Conservation (phyloP, 2,888 invertebrate species). For the Gryllus longicercus region DNA sequence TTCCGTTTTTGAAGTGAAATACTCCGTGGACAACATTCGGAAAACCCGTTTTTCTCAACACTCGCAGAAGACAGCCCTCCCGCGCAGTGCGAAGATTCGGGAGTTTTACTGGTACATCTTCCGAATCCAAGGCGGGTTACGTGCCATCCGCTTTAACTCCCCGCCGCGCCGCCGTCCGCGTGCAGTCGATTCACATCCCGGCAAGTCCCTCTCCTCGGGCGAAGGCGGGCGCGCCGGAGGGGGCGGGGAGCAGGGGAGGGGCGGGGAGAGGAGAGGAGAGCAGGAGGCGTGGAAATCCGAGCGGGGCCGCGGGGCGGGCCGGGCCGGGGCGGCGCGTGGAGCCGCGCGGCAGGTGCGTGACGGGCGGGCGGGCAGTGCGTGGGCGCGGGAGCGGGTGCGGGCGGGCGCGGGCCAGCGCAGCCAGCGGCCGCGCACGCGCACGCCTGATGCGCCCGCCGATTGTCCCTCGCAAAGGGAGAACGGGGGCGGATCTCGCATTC, state of each 20-base stretch:
- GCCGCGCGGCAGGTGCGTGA: not conserved
- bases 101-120: too few species aligned
- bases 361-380: not conserved
- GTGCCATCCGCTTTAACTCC: not conserved
- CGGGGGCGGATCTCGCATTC: too few species aligned
- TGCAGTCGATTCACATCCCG: not conserved
- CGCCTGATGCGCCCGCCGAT: not conserved
- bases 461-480: not conserved
- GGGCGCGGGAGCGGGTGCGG: not conserved
- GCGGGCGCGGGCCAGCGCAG: not conserved
- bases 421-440: not conserved
- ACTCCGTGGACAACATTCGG: too few species aligned
- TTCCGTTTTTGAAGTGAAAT: too few species aligned
- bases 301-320: not conserved
- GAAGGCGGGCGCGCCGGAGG: not conserved
- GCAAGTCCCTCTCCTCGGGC: not conserved
- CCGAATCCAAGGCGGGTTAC: too few species aligned
- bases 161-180: constrained; percentile 17
- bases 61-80: too few species aligned
- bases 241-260: not conserved
- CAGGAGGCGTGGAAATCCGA: not conserved
- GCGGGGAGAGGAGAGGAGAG: too few species aligned
- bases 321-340: not conserved
- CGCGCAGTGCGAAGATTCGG: too few species aligned
- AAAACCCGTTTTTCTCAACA: too few species aligned